These are phyloP conservation scores for Oscheius sp. DNA, from an alignment of 2,888 invertebrate genomes.

Conservation along the genomic window DNA sequence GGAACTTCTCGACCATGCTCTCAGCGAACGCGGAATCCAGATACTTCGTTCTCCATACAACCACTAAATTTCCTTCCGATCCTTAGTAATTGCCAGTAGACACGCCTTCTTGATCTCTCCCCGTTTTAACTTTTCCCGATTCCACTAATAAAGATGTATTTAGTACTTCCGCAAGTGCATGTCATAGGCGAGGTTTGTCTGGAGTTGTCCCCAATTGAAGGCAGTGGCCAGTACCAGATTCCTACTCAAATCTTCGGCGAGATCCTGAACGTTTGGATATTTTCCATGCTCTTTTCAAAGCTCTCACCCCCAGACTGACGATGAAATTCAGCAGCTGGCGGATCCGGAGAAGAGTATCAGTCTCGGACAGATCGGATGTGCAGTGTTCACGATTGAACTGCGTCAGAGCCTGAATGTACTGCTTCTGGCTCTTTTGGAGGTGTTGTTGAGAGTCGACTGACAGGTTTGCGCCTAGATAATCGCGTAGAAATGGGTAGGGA, in stretches of 20 bases:
- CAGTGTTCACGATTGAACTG: neutral
- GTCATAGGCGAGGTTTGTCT: neutral
- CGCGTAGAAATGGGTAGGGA: neutral
- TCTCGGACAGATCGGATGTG: neutral
- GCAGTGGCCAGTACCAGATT: constrained; percentile 5
- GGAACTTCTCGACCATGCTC: constrained; percentile 85
- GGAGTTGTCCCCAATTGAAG: constrained; percentile 6
- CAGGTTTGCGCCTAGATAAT: constrained; percentile 3
- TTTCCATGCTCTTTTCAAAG: neutral
- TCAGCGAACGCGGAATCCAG: constrained; percentile 93
- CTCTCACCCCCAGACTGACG: neutral
- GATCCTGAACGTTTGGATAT: neutral
- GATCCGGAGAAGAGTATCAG: neutral
- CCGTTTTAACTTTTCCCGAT: no score
- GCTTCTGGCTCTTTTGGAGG: neutral
- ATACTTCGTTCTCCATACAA: constrained; percentile 88
- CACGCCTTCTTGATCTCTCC: no score
- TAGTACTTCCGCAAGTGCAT: constrained; percentile 12
- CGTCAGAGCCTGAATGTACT: neutral
- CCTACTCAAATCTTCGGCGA: neutral
- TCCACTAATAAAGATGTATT: neutral
- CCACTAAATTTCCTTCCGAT: neutral
- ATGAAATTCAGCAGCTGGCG: neutral
- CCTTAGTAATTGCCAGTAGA: neutral
- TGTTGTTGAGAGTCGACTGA: neutral